Evolutionary conservation across 2,888 invertebrate species (phyloP).

Genomic region (Xestia c-nigrum): DNA sequence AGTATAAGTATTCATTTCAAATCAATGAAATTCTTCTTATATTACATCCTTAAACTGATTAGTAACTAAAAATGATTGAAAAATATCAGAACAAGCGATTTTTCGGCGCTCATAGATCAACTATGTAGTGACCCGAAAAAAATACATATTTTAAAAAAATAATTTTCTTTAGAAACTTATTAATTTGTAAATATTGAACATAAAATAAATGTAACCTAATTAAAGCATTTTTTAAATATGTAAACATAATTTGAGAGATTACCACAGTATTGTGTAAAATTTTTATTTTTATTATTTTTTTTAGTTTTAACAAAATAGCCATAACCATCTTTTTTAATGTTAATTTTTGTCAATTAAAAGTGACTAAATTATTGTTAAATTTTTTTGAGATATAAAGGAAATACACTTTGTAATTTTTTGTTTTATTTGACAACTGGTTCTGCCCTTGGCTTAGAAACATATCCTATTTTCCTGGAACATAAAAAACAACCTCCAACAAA

Average conservation of each 20-base stretch:
- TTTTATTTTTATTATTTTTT: slow-evolving; percentile 68
- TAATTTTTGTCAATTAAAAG: slow-evolving; percentile 83
- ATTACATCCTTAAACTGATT: slow-evolving; percentile 39
- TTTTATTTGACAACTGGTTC: slow-evolving; percentile 70
- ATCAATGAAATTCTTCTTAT: slow-evolving; percentile 9
- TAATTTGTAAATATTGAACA: slow-evolving; percentile 70
- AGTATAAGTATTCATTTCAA: slow-evolving; percentile 39
- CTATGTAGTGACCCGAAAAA: slow-evolving; percentile 35
- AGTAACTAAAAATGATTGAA: slow-evolving; percentile 44
- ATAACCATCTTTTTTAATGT: slow-evolving; percentile 83
- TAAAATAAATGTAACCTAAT: slow-evolving; percentile 58
- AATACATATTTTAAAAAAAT: slow-evolving; percentile 53
- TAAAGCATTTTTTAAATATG: slow-evolving; percentile 66
- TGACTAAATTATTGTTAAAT: slow-evolving; percentile 89
- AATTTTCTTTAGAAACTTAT: slow-evolving; percentile 63
- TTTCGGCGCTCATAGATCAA: slow-evolving; percentile 39
- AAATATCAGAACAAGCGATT: slow-evolving; percentile 37
- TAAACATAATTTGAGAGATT: slow-evolving; percentile 74
- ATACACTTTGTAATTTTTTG: slow-evolving; percentile 83
- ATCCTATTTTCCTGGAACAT: too few species aligned
- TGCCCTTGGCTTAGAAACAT: neutral
- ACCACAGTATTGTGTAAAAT: slow-evolving; percentile 81
- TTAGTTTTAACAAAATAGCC: slow-evolving; percentile 80
- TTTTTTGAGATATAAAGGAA: slow-evolving; percentile 87
- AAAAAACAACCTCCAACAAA: too few species aligned